Evolutionary conservation across 2,888 invertebrate species (phyloP), one percentile per base, ranked within the genome.

Genomic region (Aporophyla nigra): DNA sequence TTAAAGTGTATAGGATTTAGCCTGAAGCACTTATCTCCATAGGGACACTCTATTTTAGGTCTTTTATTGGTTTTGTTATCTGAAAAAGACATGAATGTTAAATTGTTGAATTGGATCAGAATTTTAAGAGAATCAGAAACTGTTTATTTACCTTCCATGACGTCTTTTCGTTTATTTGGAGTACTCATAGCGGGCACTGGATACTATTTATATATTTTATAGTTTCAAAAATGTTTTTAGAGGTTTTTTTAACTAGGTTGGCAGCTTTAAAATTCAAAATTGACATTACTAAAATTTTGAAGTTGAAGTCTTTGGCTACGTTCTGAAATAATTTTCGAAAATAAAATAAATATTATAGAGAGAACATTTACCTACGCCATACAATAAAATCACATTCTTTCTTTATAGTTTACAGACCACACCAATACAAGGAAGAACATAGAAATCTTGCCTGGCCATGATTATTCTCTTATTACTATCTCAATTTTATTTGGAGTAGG

Each of bases 1-100:
- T 97, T 97, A 81, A 99, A 98, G 94, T 99, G 99, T 76, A 98
- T 97, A 0, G 98, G 98, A 95, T 99, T 99, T 89, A 97, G 97
- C 71, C 99, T 97, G 90, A 98, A 99, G 90, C 99, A 99, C 86
- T 97, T 97, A 49, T 97, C 97, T 12, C 98, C 98, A 93, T 98
- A 99, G 24, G 97, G 97, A 92, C 99, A 99, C 77, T 95, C 94
- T 83, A 96, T 97, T 87, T 96, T 97, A 6, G 91, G 76, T 83
- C 93, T 90, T 90, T 96, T 96, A 0, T 88, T 69, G n/a, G 73
- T 87, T 75, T 87, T 89, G 68, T 87, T 84, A 80, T 90, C 96
- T 95, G 90, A 83, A 95, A 95, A 74, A 49, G 16, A 58, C 49
- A 77, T 75, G 27, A 19, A 14, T 68, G 21, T 71, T 51, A 67